Conservation (phyloP, 2,888 invertebrate genomes). For the Drosophila mulleri region DNA sequence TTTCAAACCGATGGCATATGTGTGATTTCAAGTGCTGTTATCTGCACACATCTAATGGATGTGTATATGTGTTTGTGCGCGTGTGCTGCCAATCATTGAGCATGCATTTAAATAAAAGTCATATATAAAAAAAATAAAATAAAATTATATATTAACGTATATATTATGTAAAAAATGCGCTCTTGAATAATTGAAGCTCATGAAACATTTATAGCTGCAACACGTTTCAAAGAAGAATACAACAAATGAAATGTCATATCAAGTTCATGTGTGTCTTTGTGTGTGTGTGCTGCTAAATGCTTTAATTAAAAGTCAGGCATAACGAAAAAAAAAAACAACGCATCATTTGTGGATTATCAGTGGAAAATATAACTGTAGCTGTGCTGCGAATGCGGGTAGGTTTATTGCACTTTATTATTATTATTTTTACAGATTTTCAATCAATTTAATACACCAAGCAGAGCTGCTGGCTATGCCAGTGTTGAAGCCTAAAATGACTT, state of each 20-base stretch:
- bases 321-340: constrained; percentile 12
- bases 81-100: constrained; percentile 47
- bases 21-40: constrained; percentile 51
- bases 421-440: neutral
- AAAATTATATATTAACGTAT: constrained; percentile 42
- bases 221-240: constrained; percentile 14
- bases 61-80: constrained; percentile 11
- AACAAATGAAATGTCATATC: constrained; percentile 30
- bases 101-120: constrained; percentile 58
- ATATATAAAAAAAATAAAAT: constrained; percentile 26
- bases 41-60: constrained; percentile 1
- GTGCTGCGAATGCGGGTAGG: constrained; percentile 22
- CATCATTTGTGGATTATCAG: constrained; percentile 64
- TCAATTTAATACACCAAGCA: neutral
- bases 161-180: constrained; percentile 28
- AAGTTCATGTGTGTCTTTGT: constrained; percentile 20
- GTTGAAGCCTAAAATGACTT: neutral
- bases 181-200: constrained; percentile 47
- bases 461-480: neutral
- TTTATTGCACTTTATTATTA: neutral
- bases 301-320: constrained; percentile 45
- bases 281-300: constrained; percentile 29
- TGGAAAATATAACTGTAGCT: constrained; percentile 21
- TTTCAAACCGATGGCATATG: constrained; percentile 58
- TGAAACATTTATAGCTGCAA: constrained; percentile 47